These are phyloP conservation scores for Mungos mungo DNA, from an alignment of 2,113 vertebrate genomes.

Conservation along the genomic window DNA sequence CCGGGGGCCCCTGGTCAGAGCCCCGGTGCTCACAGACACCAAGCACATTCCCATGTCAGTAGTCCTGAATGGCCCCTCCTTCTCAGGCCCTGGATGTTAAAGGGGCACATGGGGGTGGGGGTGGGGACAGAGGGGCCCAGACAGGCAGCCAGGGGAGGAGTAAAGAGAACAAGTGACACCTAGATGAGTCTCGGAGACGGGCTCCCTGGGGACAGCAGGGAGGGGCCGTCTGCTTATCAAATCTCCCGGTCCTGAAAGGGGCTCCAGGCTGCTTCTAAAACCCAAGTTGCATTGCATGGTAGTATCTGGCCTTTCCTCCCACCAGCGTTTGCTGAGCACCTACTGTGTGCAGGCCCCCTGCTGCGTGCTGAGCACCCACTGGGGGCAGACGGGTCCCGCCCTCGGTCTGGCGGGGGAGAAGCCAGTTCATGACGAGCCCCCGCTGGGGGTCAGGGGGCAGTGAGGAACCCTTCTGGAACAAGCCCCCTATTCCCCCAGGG, in stretches of 20 bases:
- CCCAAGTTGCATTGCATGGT: too few species aligned
- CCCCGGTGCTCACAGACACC: neutral
- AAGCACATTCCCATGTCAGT: neutral
- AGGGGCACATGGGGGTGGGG: neutral
- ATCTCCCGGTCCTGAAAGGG: neutral
- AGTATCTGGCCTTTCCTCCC: accelerated
- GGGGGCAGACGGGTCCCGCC: neutral
- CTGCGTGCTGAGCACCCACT: neutral
- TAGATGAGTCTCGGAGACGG: neutral
- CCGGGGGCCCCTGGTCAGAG: neutral
- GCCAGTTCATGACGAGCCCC: neutral
- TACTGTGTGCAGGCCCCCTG: neutral
- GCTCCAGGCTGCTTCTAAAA: neutral
- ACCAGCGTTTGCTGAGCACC: neutral
- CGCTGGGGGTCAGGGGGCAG: accelerated
- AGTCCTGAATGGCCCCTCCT: neutral
- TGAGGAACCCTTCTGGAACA: neutral
- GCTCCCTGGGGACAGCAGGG: neutral
- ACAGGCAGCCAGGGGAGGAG: neutral
- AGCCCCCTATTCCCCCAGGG: neutral
- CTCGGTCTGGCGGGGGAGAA: neutral
- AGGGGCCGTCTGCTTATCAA: neutral
- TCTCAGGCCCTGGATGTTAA: neutral
- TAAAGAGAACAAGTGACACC: neutral
- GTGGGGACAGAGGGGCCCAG: neutral